Evolutionary conservation across 2,113 vertebrate genomes (phyloP), one percentile per base, ranked within the genome.

Genomic region (Colistium nudipinnis): DNA sequence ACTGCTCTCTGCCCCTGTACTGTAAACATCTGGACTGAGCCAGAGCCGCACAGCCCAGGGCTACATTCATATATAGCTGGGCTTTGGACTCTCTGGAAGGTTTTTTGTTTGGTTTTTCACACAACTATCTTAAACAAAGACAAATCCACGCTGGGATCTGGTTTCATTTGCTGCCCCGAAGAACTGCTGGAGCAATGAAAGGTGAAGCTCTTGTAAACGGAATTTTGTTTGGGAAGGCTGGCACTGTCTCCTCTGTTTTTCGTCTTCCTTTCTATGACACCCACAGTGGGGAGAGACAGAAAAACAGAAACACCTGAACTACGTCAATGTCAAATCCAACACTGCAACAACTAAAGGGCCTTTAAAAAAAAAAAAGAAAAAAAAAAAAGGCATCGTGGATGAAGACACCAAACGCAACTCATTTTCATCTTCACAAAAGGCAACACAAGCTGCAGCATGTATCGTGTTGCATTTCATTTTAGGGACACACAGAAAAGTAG

Each of bases 1-100:
- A 43, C 48, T 48, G 31, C 55, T 78, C 30, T 74, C 28, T 81
- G 54, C 47, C 36, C 66, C 43, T 62, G 39, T 35, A 70, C 62
- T 55, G 36, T 74, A 84, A 86, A 86, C 76, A 84, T 47, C 63
- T 78, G 83, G 16, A 64, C 25, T 9, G 56, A 76, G 64, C 43
- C 38, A 45, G 57, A 39, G 20, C 48, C 64, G 19, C 27, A 44
- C 25, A 53, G 33, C 68, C 43, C 67, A 16, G 43, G 56, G 73
- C 83, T 82, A 16, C 63, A 39, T 54, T 69, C 54, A 53, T 28
- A 27, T n/a, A 51, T 56, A 77, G 56, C 66, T 38, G 45, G 65
- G 52, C 55, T 61, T 59, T 24, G 36, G 24, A 65, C 54, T 44
- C 47, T 62, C 57, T 41, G 51, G 63, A 13, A 17, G 24, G 12